Base-by-base conservation (phyloP, 2,113 vertebrate genomes). In the Chamaea fasciata region DNA sequence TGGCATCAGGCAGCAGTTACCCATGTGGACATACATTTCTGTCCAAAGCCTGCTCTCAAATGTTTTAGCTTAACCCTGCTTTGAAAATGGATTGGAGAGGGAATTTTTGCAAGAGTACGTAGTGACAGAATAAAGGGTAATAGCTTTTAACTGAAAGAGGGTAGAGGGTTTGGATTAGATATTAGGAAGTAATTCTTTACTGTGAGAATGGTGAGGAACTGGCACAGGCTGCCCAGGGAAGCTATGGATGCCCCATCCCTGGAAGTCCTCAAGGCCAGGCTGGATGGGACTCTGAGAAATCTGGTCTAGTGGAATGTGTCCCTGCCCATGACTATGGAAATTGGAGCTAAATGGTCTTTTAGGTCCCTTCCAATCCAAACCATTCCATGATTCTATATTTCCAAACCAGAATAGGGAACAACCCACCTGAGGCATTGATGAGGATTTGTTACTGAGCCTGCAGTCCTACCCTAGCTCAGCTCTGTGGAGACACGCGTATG, bases 401-500 rank as follows among this genome's bases (percentile, higher is more conserved):
- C 26, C 73, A 69, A 80, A 80, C 33, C 63, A 77, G 49, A 71
- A 42, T 1, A 63, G 47, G 44, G 35, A 63, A 42, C 13, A 39
- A 60, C 33, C 35, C 56, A 78, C 74, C 52, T 52, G 50, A 11
- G n/a, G 46, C 50, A n/a, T 27, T 35, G 39, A 27, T 26, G 31
- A 56, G 15, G 30, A 50, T 16, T 1, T 75, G 19, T 39, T 67
- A 7, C 44, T 35, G 60, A 63, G 47, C 35, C 56, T 88, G 30
- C 15, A 4, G 5, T 76, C 35, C 13, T 33, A 47, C 16, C 6
- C 24, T 47, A 17, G 15, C 8, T 55, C 53, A 79, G 17, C 33
- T 74, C n/a, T 59, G 31, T 33, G 35, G 19, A 70, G 27, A 15
- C 8, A 5, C 0, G 0, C 16, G 46, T 31, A 5, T 21, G 6